Base-by-base conservation (phyloP, 1,140 invertebrate species). In the Acarapis woodi region DNA sequence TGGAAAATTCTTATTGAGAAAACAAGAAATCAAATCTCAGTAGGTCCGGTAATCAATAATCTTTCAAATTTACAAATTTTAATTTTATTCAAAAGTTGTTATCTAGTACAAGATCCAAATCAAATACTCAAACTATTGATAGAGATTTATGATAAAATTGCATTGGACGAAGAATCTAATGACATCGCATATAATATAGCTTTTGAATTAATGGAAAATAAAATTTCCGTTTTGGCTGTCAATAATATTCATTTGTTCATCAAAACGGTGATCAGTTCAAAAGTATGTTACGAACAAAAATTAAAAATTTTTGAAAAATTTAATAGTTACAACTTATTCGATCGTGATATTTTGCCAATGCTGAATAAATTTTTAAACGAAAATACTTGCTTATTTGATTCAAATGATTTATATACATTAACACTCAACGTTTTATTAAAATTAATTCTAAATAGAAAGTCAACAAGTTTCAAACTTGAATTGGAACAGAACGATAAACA, bases 1-100 rank as follows among this genome's bases (percentile, higher is more conserved):
- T 46, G 46, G 39, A 40, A 40, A n/a, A 30, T 33, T 23, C 42
- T 47, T 36, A 23, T 42, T 20, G 20, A 32, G 18, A 33, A 3
- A 16, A 31, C 22, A 33, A 35, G 5, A 30, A 23, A 15, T 9
- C 35, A 10, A 31, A 35, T 8, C 15, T 6, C 5, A 23, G 38
- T 12, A 21, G 35, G 26, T 24, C 22, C 23, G 32, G n/a, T n/a
- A 44, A 37, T 30, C 36, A 42, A 34, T 12, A 10, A n/a, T 32
- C 9, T 2, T 6, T 32, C 29, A 32, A 31, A 21, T 40, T 43
- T 32, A 20, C 22, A 21, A 15, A 19, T 28, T 37, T 31, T 41
- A n/a, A 43, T 32, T 43, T 20, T 23, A 23, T 31, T 20, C 32
- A 39, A 19, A 28, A 41, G 18, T 15, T 42, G 9, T 10, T n/a